Conservation (phyloP, 2,888 invertebrate species). For the Phalangium opilio region DNA sequence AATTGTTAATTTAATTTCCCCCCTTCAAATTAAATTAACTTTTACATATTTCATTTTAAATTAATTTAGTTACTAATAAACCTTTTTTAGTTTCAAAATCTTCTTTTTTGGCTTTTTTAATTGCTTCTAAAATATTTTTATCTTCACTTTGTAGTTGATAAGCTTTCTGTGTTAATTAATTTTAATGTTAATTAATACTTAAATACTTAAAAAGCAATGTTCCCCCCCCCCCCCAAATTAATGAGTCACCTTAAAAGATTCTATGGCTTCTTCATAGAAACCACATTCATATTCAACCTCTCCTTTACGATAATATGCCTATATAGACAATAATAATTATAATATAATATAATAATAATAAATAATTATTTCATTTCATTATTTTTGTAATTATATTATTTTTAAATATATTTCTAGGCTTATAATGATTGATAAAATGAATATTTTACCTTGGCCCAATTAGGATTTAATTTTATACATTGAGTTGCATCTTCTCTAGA, state of each 20-base stretch:
- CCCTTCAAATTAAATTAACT: too few relatives aligned
- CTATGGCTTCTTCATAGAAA: slow-evolving; percentile 42
- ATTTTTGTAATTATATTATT: background rate
- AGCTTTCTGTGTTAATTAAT: slow-evolving; percentile 34
- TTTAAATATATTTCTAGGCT: background rate
- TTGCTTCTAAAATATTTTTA: slow-evolving; percentile 44
- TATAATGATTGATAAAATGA: background rate
- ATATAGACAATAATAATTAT: slow-evolving; percentile 3
- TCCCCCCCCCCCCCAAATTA: too few relatives aligned
- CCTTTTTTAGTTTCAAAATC: background rate
- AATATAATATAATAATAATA: slow-evolving; percentile 6
- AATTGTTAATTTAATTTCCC: too few relatives aligned
- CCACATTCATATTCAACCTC: slow-evolving; percentile 45
- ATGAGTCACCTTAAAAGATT: slow-evolving; percentile 38
- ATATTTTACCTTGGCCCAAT: slow-evolving; percentile 24
- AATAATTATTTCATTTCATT: too few relatives aligned
- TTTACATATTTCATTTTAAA: too few relatives aligned
- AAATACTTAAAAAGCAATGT: slow-evolving; percentile 2
- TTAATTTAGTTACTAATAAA: too few relatives aligned
- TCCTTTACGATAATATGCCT: slow-evolving; percentile 56
- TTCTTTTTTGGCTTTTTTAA: slow-evolving; percentile 27
- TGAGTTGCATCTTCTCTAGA: slow-evolving; percentile 62
- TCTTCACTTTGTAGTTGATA: slow-evolving; percentile 48
- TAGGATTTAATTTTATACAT: slow-evolving; percentile 52
- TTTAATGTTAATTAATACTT: background rate